Base-by-base conservation (phyloP, 1,140 invertebrate species). In the Matsumurasca onukii region DNA sequence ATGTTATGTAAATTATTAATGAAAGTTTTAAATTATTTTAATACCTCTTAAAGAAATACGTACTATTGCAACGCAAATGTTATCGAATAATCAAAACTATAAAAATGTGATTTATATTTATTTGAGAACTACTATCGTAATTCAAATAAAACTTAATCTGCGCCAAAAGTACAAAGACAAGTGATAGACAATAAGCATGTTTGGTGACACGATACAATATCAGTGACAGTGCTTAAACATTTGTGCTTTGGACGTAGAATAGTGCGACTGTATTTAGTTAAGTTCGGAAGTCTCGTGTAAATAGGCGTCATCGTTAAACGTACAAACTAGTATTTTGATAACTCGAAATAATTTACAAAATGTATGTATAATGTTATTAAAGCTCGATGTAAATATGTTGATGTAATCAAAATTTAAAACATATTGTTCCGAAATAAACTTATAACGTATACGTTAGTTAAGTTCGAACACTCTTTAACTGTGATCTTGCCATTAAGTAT, bases 371-470 rank as follows among this genome's bases (percentile, higher is more conserved):
- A 63, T 25, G 34, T 63, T 15, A 63, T 15, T 34, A 63, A 61
- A 31, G n/a, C 62, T 65, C 62, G 62, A 65, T 65, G 62, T 65
- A 65, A 45, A 65, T 65, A 65, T 65, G 62, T 65, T 65, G 20
- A 65, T 65, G 62, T 65, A 65, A 65, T 65, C 62, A 65, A 65
- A 65, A 65, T 31, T 63, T 63, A 34, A 25, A 25, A 25, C 15
- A 25, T 65, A 65, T 25, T 63, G 61, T 63, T 65, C 62, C 62
- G 24, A 63, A 45, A 65, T 24, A 65, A 63, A 31, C 31, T 22
- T 25, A 12, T 27, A 45, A 63, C 61, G 61, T 63, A 63, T 63
- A 63, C 61, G 61, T 25, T 63, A 45, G 61, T 31, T 63, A 45
- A 65, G 29, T 24, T 59, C 30, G 15, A 27, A 24, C 25, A 59